Evolutionary conservation across 2,113 vertebrate species (phyloP).

Genomic region (Nesogale talazaci): DNA sequence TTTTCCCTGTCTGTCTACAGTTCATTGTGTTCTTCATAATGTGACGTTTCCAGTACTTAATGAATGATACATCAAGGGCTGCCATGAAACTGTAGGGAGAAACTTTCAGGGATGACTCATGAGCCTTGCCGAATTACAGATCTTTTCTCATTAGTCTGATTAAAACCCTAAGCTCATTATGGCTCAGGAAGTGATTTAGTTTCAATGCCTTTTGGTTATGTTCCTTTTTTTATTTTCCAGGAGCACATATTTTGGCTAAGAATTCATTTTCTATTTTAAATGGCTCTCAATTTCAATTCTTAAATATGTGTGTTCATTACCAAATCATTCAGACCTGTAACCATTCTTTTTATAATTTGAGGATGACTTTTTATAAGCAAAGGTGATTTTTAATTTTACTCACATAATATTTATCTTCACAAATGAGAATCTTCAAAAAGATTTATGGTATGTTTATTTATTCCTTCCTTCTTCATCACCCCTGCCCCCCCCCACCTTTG

Average conservation of each 20-base stretch:
- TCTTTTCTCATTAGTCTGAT: conserved; percentile 84
- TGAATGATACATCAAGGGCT: conserved; percentile 83
- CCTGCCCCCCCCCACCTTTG: not conserved
- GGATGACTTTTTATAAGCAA: conserved; percentile 61
- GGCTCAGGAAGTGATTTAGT: conserved; percentile 83
- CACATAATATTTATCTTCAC: conserved; percentile 26
- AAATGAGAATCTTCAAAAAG: conserved; percentile 26
- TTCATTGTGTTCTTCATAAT: conserved; percentile 83
- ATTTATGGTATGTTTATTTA: not conserved
- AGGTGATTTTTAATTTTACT: conserved; percentile 59
- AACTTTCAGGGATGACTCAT: conserved; percentile 81
- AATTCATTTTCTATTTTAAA: conserved; percentile 82
- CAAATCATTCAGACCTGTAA: conserved; percentile 74
- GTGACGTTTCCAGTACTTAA: conserved; percentile 79
- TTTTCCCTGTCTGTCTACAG: conserved; percentile 73
- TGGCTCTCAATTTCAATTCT: conserved; percentile 74
- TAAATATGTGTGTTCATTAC: conserved; percentile 76
- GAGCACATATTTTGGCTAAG: conserved; percentile 80
- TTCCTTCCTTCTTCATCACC: not conserved
- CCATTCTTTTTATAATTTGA: conserved; percentile 70
- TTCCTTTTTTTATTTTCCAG: conserved; percentile 79
- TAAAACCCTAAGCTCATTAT: conserved; percentile 83
- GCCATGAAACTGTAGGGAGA: conserved; percentile 81
- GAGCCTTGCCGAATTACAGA: conserved; percentile 80
- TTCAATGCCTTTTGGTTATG: conserved; percentile 82